Base-by-base conservation (phyloP, 1,140 invertebrate species). In the Prorops nasuta region DNA sequence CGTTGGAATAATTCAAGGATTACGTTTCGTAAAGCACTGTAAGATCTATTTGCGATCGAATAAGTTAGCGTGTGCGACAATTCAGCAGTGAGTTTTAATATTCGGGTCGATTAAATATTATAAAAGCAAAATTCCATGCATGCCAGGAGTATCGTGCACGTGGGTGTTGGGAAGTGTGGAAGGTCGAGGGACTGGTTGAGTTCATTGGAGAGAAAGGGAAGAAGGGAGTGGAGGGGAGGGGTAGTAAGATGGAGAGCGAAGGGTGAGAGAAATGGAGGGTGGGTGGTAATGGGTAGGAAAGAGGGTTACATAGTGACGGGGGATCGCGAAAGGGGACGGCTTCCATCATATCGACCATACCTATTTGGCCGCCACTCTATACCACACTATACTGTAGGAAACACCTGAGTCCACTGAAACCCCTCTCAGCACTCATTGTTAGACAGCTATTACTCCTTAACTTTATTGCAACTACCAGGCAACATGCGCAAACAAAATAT, bases 341-440 rank as follows among this genome's bases (percentile, higher is more conserved):
- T 65, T 62, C 61, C 62, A 66, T 66, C 61, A 71, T 69, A 69
- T 70, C 66, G 64, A 69, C 68, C 65, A 67, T 63, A 59, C 61
- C 61, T 69, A 65, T 69, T 69, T 67, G 47, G 66, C 54, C 58
- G 44, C n/a, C n/a, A n/a, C n/a, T 51, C 56, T 58, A 47, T 61
- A 44, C 62, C 54, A 38, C 46, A 42, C 38, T 44, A 56, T 49
- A 45, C 47, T 42, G 39, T 36, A 56, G 15, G 45, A 59, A 66
- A 64, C 64, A 66, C 62, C 63, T 65, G 63, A 65, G 58, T 53
- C 63, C 56, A 42, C 50, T 46, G 44, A 28, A 22, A 16, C 52
- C 44, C 44, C 47, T 34, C 36, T 15, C 36, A 35, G 17, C 37
- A 9, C 34, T 15, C 4, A 28, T 28, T 12, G 9, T 15, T 14